These are phyloP conservation scores for Halcyon smyrnensis DNA, from an alignment of 2,797 vertebrate genomes.

Conservation along the genomic window DNA sequence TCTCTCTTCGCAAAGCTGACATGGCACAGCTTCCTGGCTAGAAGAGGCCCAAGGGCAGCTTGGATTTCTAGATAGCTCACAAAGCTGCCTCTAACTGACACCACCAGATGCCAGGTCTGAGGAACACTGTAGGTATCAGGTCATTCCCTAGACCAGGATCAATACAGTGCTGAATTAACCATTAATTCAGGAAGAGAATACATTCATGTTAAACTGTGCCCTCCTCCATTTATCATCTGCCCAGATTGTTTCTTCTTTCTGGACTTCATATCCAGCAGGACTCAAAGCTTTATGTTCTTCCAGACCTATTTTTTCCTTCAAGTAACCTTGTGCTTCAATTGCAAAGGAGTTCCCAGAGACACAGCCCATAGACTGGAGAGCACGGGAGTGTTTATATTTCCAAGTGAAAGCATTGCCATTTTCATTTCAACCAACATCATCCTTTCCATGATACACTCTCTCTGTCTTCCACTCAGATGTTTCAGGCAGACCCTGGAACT, in stretches of 20 bases:
- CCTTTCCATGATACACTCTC: slow-evolving; percentile 14
- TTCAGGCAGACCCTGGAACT: not conserved
- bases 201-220: not conserved
- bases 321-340: not conserved
- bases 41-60: not conserved
- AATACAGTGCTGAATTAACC: not conserved
- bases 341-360: not conserved
- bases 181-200: not conserved
- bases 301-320: not conserved
- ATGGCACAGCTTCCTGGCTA: not conserved
- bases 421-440: not conserved
- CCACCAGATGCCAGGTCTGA: not conserved
- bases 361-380: not conserved
- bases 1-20: not conserved
- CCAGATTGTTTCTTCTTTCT: not conserved
- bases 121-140: not conserved
- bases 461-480: not conserved
- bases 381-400: not conserved
- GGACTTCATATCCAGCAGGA: not conserved
- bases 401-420: not conserved
- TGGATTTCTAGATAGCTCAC: not conserved
- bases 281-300: not conserved
- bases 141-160: not conserved
- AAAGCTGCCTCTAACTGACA: not conserved
- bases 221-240: not conserved